Conservation (phyloP, 2,888 invertebrate genomes). For the Perizoma flavofasciatum region DNA sequence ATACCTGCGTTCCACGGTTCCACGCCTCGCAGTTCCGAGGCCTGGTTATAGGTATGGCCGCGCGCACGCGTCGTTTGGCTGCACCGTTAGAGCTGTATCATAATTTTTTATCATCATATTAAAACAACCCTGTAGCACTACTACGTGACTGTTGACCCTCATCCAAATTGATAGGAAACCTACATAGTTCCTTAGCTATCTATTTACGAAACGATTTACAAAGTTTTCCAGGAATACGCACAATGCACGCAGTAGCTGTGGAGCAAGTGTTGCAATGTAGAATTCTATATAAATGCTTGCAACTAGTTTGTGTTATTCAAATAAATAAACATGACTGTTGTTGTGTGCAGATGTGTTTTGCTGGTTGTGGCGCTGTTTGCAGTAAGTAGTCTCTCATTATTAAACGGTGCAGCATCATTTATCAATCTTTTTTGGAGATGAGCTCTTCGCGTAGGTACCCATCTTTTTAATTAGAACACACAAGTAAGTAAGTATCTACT, state of each 20-base stretch:
- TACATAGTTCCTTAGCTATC: slow-evolving; percentile 31
- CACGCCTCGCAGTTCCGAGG: too few relatives aligned
- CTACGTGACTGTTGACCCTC: slow-evolving; percentile 46
- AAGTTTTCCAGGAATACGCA: slow-evolving; percentile 36
- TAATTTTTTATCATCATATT: slow-evolving; percentile 6
- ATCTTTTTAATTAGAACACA: too few relatives aligned
- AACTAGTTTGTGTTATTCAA: slow-evolving; percentile 19
- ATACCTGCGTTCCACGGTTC: too few relatives aligned
- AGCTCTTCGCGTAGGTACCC: too few relatives aligned
- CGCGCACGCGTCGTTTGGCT: too few relatives aligned
- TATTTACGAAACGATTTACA: slow-evolving; percentile 43
- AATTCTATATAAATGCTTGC: slow-evolving; percentile 44
- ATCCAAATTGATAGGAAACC: slow-evolving; percentile 31
- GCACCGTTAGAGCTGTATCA: too few relatives aligned
- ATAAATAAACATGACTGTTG: slow-evolving; percentile 35
- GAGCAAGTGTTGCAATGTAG: slow-evolving; percentile 43
- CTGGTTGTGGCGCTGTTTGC: slow-evolving; percentile 39
- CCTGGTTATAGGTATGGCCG: too few relatives aligned
- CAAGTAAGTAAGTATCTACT: too few relatives aligned
- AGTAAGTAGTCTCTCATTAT: slow-evolving; percentile 41
- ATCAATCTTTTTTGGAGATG: too few relatives aligned
- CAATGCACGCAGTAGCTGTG: slow-evolving; percentile 13
- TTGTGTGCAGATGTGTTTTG: slow-evolving; percentile 33
- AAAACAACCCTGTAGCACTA: slow-evolving; percentile 8
- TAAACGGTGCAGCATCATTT: too few relatives aligned